These are phyloP conservation scores for Hemiscyllium ocellatum DNA, from an alignment of 2,113 vertebrate genomes.

Conservation along the genomic window DNA sequence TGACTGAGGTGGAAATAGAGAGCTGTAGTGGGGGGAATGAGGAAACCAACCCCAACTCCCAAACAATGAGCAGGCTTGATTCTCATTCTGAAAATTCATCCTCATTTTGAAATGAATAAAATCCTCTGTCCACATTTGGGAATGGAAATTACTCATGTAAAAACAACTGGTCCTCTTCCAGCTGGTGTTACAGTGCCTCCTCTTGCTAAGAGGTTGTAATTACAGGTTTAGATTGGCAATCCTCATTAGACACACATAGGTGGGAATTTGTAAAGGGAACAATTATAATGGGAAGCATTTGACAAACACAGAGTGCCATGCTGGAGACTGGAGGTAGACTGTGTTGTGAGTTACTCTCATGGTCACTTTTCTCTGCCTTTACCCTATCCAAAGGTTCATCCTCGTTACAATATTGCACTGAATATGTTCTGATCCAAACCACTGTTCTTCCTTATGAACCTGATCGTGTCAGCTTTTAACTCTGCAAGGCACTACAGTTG, in stretches of 20 bases:
- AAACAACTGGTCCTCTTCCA: neutral
- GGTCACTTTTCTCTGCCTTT: neutral
- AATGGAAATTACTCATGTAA: neutral
- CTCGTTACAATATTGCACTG: neutral
- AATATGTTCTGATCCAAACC: neutral
- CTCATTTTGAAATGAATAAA: no score
- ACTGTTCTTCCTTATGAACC: neutral
- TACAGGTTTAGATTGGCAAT: neutral
- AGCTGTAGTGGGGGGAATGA: no score
- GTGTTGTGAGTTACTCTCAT: neutral
- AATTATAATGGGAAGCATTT: neutral
- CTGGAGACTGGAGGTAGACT: neutral
- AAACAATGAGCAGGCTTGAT: no score
- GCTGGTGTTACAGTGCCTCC: neutral
- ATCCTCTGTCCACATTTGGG: neutral
- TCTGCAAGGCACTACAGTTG: no score
- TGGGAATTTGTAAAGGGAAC: neutral
- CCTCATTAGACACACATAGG: neutral
- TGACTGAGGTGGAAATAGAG: no score
- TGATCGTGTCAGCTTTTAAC: neutral
- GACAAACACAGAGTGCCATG: neutral
- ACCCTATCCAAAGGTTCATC: neutral
- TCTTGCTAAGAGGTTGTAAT: neutral
- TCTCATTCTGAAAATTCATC: no score
- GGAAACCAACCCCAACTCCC: no score